phyloP scores from a whole-genome alignment of 2,113 vertebrate genomes.

The Oceanites oceanicus region DNA sequence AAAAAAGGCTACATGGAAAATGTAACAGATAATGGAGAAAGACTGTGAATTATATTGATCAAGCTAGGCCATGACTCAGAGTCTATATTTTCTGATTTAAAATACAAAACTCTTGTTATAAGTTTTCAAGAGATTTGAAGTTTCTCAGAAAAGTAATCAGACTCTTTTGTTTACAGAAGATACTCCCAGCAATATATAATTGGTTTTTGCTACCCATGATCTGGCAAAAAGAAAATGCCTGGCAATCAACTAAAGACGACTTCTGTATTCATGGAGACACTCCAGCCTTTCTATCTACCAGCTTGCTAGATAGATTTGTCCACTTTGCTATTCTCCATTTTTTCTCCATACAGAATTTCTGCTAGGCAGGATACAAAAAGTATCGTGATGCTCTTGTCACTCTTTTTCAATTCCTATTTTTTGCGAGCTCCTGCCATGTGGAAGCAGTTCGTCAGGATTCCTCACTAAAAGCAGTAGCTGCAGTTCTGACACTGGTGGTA shows the following conservation, averaged over 20 bases:
- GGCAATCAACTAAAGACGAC: neutral
- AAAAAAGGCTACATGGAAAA: neutral
- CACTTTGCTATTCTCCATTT: neutral
- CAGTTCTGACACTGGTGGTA: neutral
- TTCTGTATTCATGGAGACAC: neutral
- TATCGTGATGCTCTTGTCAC: neutral
- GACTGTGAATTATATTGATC: neutral
- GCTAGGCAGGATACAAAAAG: neutral
- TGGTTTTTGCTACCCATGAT: neutral
- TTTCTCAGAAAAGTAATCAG: neutral
- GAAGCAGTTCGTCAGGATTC: neutral
- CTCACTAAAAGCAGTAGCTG: neutral
- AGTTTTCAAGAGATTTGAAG: neutral
- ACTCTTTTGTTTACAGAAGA: neutral
- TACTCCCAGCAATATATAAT: neutral
- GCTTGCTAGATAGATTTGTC: neutral
- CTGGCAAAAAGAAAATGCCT: neutral
- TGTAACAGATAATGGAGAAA: neutral
- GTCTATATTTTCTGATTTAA: neutral
- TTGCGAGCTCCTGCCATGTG: neutral
- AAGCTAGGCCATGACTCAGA: neutral
- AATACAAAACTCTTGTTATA: neutral
- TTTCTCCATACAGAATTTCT: neutral
- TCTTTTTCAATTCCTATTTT: neutral
- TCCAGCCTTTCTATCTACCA: neutral